A percentile compares a stretch with the other conserved stretches of the same genome.
phyloP scores from a whole-genome alignment of 2,888 invertebrate genomes.

The Mesorhabditis sp. region DNA sequence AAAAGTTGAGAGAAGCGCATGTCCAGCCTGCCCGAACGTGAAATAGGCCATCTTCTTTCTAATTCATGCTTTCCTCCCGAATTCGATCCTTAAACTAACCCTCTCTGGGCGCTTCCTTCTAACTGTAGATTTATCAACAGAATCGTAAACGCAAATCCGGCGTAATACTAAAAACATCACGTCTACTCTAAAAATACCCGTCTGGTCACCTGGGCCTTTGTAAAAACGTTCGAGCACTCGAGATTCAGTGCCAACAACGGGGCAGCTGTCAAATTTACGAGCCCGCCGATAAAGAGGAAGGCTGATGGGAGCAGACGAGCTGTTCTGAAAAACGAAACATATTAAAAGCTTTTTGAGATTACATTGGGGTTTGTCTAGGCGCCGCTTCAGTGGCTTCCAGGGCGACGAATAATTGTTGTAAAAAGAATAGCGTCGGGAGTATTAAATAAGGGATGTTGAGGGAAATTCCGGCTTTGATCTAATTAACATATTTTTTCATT shows the following conservation, averaged over 20 bases:
- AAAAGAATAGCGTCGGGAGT: not conserved
- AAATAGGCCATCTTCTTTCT: conserved; percentile 5
- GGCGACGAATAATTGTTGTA: not conserved
- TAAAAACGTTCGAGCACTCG: not conserved
- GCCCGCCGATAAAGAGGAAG: conserved; percentile 3
- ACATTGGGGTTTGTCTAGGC: too few relatives aligned
- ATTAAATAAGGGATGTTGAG: not conserved
- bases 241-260: not conserved
- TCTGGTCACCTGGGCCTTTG: not conserved
- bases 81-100: not conserved
- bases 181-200: not conserved
- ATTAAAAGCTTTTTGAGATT: not conserved
- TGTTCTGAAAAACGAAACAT: not conserved
- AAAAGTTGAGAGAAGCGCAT: not conserved
- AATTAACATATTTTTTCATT: not conserved
- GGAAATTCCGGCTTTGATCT: not conserved
- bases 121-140: not conserved
- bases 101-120: not conserved
- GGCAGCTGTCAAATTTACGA: not conserved
- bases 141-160: not conserved
- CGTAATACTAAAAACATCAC: conserved; percentile 1
- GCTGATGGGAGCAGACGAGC: not conserved
- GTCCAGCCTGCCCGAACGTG: not conserved
- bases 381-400: not conserved
- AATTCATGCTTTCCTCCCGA: not conserved